phyloP scores from a whole-genome alignment of 1,140 invertebrate species.

The Dendrolimus punctatus region DNA sequence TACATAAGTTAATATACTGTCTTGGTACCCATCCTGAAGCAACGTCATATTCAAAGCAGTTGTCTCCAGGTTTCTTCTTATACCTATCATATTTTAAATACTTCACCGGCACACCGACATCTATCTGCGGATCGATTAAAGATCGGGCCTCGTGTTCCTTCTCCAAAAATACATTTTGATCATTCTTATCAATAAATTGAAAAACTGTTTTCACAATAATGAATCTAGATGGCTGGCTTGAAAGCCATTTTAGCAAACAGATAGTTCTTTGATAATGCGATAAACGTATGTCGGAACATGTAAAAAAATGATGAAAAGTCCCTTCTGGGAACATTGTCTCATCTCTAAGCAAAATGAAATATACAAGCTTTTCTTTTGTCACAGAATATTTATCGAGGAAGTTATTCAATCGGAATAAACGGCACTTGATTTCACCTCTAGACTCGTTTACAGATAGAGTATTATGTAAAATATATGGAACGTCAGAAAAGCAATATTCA shows the following conservation, averaged over 20 bases:
- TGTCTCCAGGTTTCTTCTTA: no score
- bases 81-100: no score
- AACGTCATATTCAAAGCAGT: no score
- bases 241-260: slow-evolving; percentile 3
- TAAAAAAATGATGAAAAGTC: slow-evolving; percentile 16
- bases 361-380: slow-evolving; percentile 21
- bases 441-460: neutral
- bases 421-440: slow-evolving; percentile 15
- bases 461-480: slow-evolving; percentile 19
- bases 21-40: no score
- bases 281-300: neutral
- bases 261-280: neutral
- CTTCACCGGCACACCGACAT: neutral
- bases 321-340: slow-evolving; percentile 19
- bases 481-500: slow-evolving; percentile 23
- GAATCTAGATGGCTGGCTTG: neutral
- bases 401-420: slow-evolving; percentile 13
- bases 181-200: neutral
- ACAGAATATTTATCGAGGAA: slow-evolving; percentile 22
- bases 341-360: slow-evolving; percentile 25
- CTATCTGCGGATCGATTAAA: neutral
- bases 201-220: neutral
- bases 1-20: no score
- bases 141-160: neutral
- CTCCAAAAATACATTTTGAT: neutral